Base-by-base conservation (phyloP, 2,797 vertebrate species). In the Sylvilagus floridanus region DNA sequence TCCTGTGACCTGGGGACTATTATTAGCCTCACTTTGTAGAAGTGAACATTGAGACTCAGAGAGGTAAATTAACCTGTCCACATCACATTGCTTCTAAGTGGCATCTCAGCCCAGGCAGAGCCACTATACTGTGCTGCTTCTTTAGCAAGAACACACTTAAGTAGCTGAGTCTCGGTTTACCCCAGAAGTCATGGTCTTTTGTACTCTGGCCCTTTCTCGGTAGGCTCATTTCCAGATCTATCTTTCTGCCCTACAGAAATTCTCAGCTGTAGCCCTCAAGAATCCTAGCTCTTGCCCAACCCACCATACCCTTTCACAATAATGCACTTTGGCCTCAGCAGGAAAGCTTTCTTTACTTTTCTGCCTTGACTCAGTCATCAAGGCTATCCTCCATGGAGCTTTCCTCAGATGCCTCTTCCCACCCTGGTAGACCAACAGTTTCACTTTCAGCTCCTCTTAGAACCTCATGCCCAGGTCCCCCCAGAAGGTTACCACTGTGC, bases 391-490 rank as follows among this genome's bases (percentile, higher is more conserved):
- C 77, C 66, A 63, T 0, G 5, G 50, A 92, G 72, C 22, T 28
- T 95, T 91, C 60, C 32, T 79, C 50, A 87, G 69, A 90, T 85
- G 50, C 9, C 4, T 12, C 47, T 81, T 72, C 26, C 35, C 5
- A 88, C 62, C 19, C 17, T 85, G 69, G 60, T 57, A 93, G 77
- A 42, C 60, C 50, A 76, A 35, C 75, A 82, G 42, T 82, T 57
- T 91, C 81, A 30, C 26, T 84, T 90, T 90, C 37, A 87, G 37
- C 26, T 90, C 24, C 32, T 92, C 66, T 88, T 69, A 92, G 22
- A 93, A 93, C 47, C 47, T 26, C 42, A 85, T 57, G 2, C 12
- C 28, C 26, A 84, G 30, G 77, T 30, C 14, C 7, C 30, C 11
- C 75, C 57, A 92, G 63, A 76, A 82, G 9, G 13, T 90, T 85